A percentile compares a stretch with the other conserved stretches of the same genome.
Conservation (phyloP, 2,888 invertebrate species). For the Thymelicus lineola region DNA sequence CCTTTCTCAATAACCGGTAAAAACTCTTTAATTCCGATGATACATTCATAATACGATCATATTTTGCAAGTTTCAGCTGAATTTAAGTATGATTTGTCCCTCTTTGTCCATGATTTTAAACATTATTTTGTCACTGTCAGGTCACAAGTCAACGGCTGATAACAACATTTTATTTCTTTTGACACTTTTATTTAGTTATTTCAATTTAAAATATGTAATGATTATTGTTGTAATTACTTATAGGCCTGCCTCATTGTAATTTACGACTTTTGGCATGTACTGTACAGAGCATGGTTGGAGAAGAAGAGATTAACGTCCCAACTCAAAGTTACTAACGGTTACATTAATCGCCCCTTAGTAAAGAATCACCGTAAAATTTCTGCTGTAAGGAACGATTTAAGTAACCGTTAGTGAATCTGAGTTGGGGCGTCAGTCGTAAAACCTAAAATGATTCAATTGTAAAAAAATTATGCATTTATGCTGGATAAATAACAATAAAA, state of each 20-base stretch:
- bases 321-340: too few species aligned
- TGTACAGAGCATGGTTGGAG: conserved; percentile 16
- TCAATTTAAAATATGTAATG: background rate
- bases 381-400: too few species aligned
- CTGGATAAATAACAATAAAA: background rate
- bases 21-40: conserved; percentile 1
- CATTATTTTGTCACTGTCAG: background rate
- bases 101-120: background rate
- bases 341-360: too few species aligned
- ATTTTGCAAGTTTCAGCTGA: conserved; percentile 19
- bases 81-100: too few species aligned
- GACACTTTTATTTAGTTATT: too few species aligned
- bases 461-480: background rate
- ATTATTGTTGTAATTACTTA: background rate
- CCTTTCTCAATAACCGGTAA: conserved; percentile 10
- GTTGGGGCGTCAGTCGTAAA: too few species aligned
- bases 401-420: too few species aligned
- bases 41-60: background rate
- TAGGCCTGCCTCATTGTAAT: background rate
- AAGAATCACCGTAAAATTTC: too few species aligned
- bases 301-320: background rate
- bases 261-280: conserved; percentile 15
- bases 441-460: background rate
- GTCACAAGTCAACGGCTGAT: too few species aligned
- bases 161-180: too few species aligned